Percentiles rank a stretch among this genome's conserved stretches.
Conservation (phyloP, 1,140 invertebrate genomes). For the Dendroctonus ponderosae region DNA sequence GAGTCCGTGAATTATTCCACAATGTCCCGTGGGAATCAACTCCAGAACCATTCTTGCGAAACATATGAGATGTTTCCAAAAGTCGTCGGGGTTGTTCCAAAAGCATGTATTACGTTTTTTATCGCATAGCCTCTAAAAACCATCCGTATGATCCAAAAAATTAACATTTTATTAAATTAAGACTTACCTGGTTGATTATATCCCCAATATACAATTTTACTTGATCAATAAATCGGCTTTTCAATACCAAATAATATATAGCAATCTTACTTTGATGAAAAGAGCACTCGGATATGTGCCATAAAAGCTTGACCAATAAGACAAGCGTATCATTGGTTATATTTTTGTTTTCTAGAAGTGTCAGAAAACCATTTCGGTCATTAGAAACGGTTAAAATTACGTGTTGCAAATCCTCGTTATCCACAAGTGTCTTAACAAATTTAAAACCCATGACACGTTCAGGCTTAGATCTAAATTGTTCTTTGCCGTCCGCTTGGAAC, state of each 20-base stretch:
- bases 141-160: slow-evolving; percentile 5
- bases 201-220: slow-evolving; percentile 26
- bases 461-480: too few species aligned
- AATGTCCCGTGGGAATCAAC: slow-evolving; percentile 47
- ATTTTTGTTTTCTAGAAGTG: slow-evolving; percentile 27
- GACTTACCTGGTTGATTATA: slow-evolving; percentile 29
- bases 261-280: slow-evolving; percentile 27
- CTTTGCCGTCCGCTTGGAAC: too few species aligned
- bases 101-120: slow-evolving; percentile 24
- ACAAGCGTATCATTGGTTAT: slow-evolving; percentile 32
- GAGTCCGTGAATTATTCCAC: slow-evolving; percentile 47
- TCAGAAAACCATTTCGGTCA: slow-evolving; percentile 26
- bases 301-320: slow-evolving; percentile 31
- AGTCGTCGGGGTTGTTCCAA: slow-evolving; percentile 34
- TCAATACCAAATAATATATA: slow-evolving; percentile 20
- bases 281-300: slow-evolving; percentile 19
- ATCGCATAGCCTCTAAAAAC: slow-evolving; percentile 22
- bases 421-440: background rate
- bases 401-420: slow-evolving; percentile 24
- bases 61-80: slow-evolving; percentile 29
- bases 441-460: too few species aligned
- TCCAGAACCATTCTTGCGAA: slow-evolving; percentile 48
- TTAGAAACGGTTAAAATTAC: slow-evolving; percentile 33
- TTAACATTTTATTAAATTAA: background rate
- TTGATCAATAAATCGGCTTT: slow-evolving; percentile 27